A percentile compares a stretch with the other conserved stretches of the same genome.
These are phyloP conservation scores for Epinephelus awoara DNA, from an alignment of 2,797 vertebrate species.

Conservation along the genomic window DNA sequence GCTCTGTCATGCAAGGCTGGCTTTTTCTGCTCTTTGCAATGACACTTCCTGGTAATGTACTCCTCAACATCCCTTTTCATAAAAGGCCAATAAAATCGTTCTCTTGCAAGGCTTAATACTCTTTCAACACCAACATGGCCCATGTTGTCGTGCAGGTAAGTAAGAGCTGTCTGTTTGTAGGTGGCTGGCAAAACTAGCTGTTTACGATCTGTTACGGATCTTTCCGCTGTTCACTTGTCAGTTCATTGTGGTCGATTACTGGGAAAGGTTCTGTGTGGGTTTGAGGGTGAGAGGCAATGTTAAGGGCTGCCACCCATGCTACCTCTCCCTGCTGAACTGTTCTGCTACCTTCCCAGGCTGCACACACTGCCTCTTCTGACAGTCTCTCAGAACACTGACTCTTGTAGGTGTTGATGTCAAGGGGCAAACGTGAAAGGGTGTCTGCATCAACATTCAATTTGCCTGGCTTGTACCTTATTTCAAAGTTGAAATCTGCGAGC, in stretches of 20 bases:
- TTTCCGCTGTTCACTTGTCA: background rate
- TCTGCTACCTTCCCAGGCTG: conserved; percentile 5
- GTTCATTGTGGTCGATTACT: conserved; percentile 2
- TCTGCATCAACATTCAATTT: background rate
- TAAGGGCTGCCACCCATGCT: conserved; percentile 20
- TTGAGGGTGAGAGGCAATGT: background rate
- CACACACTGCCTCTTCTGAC: conserved; percentile 5
- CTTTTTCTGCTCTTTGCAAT: background rate
- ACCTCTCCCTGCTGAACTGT: background rate
- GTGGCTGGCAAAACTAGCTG: background rate
- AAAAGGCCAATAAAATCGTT: background rate
- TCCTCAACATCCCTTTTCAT: background rate
- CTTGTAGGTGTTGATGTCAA: background rate
- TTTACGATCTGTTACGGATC: conserved; percentile 3
- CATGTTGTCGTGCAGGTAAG: background rate
- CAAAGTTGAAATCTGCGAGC: background rate
- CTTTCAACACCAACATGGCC: background rate
- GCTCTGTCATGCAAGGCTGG: too few species aligned
- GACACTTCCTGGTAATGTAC: background rate
- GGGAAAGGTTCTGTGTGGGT: background rate
- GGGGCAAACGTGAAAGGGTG: background rate
- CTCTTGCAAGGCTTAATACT: background rate
- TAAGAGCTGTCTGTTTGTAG: background rate
- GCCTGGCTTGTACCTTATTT: background rate
- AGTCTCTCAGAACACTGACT: background rate